phyloP scores from a whole-genome alignment of 2,797 vertebrate species.

The Florisuga fusca region DNA sequence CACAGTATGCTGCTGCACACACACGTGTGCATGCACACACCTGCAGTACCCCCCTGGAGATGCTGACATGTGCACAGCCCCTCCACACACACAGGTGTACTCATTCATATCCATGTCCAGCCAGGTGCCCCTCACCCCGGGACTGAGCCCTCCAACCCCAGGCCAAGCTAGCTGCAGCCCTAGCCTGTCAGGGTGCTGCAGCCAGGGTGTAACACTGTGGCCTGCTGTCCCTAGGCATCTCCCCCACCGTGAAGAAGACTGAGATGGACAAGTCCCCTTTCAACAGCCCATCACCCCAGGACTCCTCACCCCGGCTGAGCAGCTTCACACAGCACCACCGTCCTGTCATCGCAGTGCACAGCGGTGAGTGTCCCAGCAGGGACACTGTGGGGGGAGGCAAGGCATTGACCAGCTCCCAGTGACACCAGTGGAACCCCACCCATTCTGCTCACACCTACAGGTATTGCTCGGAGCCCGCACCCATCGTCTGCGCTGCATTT shows the following conservation, averaged over 20 bases:
- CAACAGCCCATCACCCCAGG: constrained; percentile 93
- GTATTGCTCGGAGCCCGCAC: constrained; percentile 91
- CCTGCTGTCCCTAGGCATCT: constrained; percentile 82
- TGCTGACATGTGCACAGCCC: background rate
- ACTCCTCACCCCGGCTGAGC: constrained; percentile 91
- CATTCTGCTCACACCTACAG: constrained; percentile 58
- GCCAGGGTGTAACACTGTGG: accelerated
- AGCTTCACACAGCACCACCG: constrained; percentile 97
- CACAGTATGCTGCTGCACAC: no score
- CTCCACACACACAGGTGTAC: accelerated
- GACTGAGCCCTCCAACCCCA: accelerated
- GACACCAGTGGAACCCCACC: background rate
- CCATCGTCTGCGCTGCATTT: constrained; percentile 94
- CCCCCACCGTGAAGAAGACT: constrained; percentile 95
- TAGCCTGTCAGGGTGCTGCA: accelerated
- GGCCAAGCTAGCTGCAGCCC: background rate
- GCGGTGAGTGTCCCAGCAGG: constrained; percentile 80
- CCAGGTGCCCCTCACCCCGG: accelerated
- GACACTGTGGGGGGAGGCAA: background rate
- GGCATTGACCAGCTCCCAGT: background rate
- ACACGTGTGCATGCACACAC: accelerated
- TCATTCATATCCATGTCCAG: background rate
- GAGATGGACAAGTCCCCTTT: constrained; percentile 91
- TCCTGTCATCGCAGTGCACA: constrained; percentile 98
- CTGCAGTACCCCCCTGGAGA: no score